Evolutionary conservation across 2,797 vertebrate species (phyloP).

Genomic region (Mionectes olivaceus): DNA sequence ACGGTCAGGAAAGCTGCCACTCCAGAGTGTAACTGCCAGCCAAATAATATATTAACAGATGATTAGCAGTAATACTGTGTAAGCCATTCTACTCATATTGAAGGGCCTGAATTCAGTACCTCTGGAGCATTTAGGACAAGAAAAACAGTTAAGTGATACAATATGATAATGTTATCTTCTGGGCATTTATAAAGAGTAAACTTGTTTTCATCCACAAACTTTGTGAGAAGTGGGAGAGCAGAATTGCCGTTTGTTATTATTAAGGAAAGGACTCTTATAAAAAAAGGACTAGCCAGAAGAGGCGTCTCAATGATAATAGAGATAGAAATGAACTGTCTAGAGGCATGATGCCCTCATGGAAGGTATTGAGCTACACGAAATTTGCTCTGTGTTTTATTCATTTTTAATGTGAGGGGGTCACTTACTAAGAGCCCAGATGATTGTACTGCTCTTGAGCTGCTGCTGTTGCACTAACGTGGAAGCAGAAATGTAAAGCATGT

Average conservation of each 20-base stretch:
- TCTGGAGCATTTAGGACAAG: neutral
- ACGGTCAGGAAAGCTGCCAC: neutral
- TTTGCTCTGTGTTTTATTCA: neutral
- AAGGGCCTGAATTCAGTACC: neutral
- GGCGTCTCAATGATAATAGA: neutral
- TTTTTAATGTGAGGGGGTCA: neutral
- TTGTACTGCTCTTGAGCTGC: neutral
- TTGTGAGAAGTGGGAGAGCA: neutral
- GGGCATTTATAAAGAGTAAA: neutral
- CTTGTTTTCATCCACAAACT: neutral
- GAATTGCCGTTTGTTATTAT: neutral
- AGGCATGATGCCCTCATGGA: neutral
- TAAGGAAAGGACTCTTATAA: neutral
- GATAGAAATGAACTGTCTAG: neutral
- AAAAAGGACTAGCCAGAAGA: neutral
- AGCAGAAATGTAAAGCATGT: neutral
- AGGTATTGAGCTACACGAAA: neutral
- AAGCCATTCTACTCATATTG: neutral
- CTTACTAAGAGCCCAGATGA: neutral
- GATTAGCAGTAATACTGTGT: neutral
- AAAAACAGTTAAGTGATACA: neutral
- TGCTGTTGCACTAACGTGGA: neutral
- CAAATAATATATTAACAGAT: neutral
- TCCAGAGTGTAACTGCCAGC: neutral
- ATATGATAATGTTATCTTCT: neutral